Base-by-base conservation (phyloP, 2,797 vertebrate genomes). In the Lerista edwardsae region DNA sequence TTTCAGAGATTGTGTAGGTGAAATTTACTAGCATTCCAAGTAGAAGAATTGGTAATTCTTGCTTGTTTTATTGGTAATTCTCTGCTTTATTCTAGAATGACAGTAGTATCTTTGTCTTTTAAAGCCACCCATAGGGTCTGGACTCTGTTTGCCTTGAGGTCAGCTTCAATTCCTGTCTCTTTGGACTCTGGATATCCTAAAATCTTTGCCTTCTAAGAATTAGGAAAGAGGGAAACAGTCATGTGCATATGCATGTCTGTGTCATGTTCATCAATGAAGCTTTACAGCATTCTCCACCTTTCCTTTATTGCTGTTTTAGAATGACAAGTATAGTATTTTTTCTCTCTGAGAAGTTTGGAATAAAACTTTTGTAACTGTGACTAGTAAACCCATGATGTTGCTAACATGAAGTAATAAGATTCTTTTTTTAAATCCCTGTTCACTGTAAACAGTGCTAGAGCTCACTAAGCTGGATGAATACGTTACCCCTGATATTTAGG, bases 21-120 rank as follows among this genome's bases (percentile, higher is more conserved):
- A 86, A 86, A 79, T 72, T 7, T 89, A 73, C 34, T 86, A 87
- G 84, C 31, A 86, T 67, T 88, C 15, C 79, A 85, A 82, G 10
- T 29, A 6, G 41, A 75, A 77, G 75, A 73, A 75, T 51, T 78
- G 75, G 2, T 59, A 64, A 6, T 34, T 83, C 4, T 80, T n/a
- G n/a, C n/a, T n/a, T n/a, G n/a, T n/a, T n/a, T n/a, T n/a, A n/a
- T n/a, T n/a, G n/a, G 0, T 4, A 1, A 34, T 57, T 67, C 61
- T 75, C 23, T 65, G 44, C 21, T 27, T 27, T 77, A 64, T 69
- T 21, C 59, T 57, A 57, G 55, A 57, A 57, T 17, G 55, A 57
- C 55, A 57, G 55, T 57, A 57, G 55, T 57, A 57, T 21, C 55
- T 17, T 23, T 61, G 59, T 61, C 61, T 65, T 74, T 65, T 65